A percentile compares a stretch with the other conserved stretches of the same genome.
Evolutionary conservation across 2,113 vertebrate genomes (phyloP).

Genomic region (Microcebus murinus): DNA sequence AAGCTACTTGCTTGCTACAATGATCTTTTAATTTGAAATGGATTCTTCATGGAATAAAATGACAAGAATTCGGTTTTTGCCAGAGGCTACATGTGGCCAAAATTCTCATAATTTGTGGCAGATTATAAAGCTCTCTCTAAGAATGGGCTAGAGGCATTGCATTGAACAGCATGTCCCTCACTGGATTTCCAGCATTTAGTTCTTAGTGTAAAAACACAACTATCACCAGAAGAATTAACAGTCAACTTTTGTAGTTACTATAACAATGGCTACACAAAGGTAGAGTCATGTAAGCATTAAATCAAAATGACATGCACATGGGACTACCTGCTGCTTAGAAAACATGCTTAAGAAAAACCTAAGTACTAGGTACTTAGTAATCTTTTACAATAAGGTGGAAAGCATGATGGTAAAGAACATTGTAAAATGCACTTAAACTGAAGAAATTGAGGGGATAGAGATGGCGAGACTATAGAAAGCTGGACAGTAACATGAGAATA

Average conservation of each 20-base stretch:
- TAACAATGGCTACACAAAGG: not conserved
- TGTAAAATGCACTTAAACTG: not conserved
- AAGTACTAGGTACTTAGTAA: not conserved
- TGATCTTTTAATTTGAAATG: slow-evolving; percentile 61
- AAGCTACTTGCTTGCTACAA: slow-evolving; percentile 25
- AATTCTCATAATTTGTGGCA: slow-evolving; percentile 24
- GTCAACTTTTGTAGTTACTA: not conserved
- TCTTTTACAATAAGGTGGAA: not conserved
- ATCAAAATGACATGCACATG: not conserved
- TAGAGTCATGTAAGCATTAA: not conserved
- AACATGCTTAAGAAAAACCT: not conserved
- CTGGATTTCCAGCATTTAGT: not conserved
- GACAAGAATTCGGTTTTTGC: slow-evolving; percentile 37
- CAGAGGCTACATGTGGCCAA: not conserved
- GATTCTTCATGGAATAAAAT: slow-evolving; percentile 34
- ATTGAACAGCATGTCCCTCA: not conserved
- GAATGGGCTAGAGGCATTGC: not conserved
- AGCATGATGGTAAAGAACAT: not conserved
- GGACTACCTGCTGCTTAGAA: not conserved
- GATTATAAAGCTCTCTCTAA: slow-evolving; percentile 10
- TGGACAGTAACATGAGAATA: too few relatives aligned
- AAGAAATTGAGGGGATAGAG: not conserved
- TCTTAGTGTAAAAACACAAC: not conserved
- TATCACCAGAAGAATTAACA: not conserved
- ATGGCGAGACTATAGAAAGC: not conserved